Evolutionary conservation across 2,888 invertebrate species (phyloP), one percentile per base, ranked within the genome.

Genomic region (Dusona sp.): DNA sequence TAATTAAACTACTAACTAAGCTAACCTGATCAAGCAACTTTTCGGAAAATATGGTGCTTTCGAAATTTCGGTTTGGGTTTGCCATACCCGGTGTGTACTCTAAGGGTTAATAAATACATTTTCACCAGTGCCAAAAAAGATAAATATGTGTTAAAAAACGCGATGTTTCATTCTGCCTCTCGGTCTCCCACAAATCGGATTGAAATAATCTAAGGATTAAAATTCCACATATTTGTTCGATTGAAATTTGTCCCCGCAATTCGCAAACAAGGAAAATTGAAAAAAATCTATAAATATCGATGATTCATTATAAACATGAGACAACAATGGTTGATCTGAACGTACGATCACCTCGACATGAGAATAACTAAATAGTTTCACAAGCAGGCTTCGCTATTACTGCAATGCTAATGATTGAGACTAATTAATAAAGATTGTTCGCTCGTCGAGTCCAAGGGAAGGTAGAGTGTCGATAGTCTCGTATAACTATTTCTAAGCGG

Each of bases 381-480:
- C 42, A 22, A 38, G 22, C 42, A 25, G 38, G 19, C n/a, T 75
- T 54, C 22, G 61, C 54, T 25, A 51, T 84, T 48, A 54, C 65
- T 68, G 68, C 61, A 25, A 68, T 79, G 48, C 13, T 73, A 79
- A 82, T 82, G 29, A 78, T 74, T 61, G 57, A 11, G 25, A 42
- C 74, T 82, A 79, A 85, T 85, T 85, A 85, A 85, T 74, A n/a
- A 79, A 82, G 74, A 82, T 82, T 75, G 64, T 13, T 74, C 7
- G 42, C 68, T 33, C 70, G 51, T 70, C 54, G 45, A 80, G 36
- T 42, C 64, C n/a, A n/a, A n/a, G n/a, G n/a, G 25, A 82, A 51
- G 65, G 16, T 13, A 8, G 11, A 38, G 19, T 42, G 25, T 42
- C 36, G 42, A 54, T 72, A 45, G 38, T 42, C 48, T 4, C 29